Conservation (phyloP, 2,113 vertebrate genomes). For the Vulpes ferrilata region DNA sequence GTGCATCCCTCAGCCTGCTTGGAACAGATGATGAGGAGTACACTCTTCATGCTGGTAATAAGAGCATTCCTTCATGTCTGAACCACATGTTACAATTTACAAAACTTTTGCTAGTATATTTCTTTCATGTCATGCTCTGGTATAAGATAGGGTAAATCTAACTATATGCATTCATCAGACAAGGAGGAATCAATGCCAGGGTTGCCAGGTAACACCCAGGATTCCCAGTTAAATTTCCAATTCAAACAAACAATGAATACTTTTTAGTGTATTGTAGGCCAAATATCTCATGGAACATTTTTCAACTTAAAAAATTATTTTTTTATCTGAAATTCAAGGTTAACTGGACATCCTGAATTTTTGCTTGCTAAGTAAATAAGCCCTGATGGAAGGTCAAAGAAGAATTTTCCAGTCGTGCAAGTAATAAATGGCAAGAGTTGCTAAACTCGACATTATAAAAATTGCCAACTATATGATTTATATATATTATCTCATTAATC, state of each 20-base stretch:
- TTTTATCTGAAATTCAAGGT: not conserved
- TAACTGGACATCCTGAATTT: not conserved
- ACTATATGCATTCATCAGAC: not conserved
- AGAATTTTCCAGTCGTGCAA: not conserved
- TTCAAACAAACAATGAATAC: not conserved
- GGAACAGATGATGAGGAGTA: not conserved
- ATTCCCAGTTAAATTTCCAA: not conserved
- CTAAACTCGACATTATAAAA: not conserved
- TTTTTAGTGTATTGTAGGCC: not conserved
- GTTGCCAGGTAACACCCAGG: not conserved
- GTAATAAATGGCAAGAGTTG: not conserved
- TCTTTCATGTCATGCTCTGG: not conserved
- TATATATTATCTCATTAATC: not conserved
- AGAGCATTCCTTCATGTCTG: rapidly evolving
- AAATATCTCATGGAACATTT: not conserved
- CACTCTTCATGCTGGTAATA: rapidly evolving
- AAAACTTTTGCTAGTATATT: not conserved
- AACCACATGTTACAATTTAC: not conserved
- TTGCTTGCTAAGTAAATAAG: not conserved
- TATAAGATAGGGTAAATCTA: not conserved
- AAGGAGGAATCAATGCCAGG: not conserved
- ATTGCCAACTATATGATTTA: not conserved
- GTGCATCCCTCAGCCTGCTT: not conserved
- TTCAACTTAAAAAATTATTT: not conserved
- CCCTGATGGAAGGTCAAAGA: not conserved